Percentiles rank a stretch among this genome's conserved stretches.
Evolutionary conservation across 2,797 vertebrate genomes (phyloP).

Genomic region (Oreonectes daqikongensis): DNA sequence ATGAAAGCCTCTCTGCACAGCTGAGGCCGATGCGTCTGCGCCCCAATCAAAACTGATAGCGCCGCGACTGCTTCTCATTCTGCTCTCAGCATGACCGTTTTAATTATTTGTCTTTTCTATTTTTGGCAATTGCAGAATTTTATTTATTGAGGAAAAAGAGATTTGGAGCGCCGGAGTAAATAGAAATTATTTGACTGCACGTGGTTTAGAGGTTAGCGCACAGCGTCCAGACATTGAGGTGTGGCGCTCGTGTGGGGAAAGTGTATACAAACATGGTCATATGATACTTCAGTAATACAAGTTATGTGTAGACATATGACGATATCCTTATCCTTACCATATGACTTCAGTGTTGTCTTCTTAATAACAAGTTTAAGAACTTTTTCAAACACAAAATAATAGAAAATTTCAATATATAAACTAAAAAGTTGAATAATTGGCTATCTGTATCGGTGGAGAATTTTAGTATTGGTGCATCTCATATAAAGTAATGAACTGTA

Average conservation of each 20-base stretch:
- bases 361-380: no score
- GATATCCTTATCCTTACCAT: no score
- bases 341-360: no score
- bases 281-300: no score
- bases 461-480: no score
- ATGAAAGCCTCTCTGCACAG: conserved; percentile 71
- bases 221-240: not conserved
- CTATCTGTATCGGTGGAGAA: no score
- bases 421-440: no score
- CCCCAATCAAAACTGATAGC: conserved; percentile 73
- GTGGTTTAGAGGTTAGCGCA: not conserved
- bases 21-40: conserved; percentile 68
- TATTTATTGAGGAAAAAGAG: conserved; percentile 63
- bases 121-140: conserved; percentile 69
- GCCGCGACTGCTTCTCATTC: conserved; percentile 70
- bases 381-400: no score
- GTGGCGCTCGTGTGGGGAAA: not conserved
- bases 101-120: conserved; percentile 72
- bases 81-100: conserved; percentile 70
- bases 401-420: no score
- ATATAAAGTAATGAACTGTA: no score
- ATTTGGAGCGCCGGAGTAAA: conserved; percentile 58
- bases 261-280: no score
- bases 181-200: conserved; percentile 59
- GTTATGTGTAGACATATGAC: no score